Percentiles rank a stretch among this genome's conserved stretches.
Evolutionary conservation across 2,888 invertebrate genomes (phyloP).

Genomic region (Mimumesa dahlbomi): DNA sequence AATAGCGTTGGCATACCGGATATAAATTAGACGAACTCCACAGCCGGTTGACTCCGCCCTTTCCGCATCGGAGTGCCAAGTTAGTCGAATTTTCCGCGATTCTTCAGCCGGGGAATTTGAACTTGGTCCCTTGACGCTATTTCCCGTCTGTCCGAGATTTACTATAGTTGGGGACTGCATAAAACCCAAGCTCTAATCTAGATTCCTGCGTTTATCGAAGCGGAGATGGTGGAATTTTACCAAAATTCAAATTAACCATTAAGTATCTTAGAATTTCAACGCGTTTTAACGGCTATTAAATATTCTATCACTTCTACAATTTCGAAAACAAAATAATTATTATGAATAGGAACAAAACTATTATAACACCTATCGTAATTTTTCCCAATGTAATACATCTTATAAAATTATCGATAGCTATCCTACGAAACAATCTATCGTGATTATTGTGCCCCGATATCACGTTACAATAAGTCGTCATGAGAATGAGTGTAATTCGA

Average conservation of each 20-base stretch:
- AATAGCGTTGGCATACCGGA: slow-evolving; percentile 53
- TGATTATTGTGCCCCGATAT: background rate
- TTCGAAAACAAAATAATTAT: too few species aligned
- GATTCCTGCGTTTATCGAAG: slow-evolving; percentile 30
- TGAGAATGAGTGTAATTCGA: background rate
- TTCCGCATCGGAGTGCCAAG: slow-evolving; percentile 69
- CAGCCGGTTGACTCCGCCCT: slow-evolving; percentile 65
- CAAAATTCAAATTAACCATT: too few species aligned
- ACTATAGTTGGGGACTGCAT: slow-evolving; percentile 33
- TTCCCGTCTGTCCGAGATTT: slow-evolving; percentile 55
- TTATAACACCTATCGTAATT: too few species aligned
- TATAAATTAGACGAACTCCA: slow-evolving; percentile 67
- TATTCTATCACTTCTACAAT: too few species aligned
- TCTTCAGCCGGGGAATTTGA: slow-evolving; percentile 63
- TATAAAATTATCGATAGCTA: background rate
- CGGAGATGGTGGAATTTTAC: slow-evolving; percentile 16
- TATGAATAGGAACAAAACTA: too few species aligned
- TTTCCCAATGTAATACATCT: background rate
- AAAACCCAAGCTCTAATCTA: slow-evolving; percentile 40
- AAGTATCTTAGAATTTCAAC: too few species aligned
- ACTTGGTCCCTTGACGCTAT: slow-evolving; percentile 55
- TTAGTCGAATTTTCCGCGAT: slow-evolving; percentile 68
- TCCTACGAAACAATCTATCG: background rate
- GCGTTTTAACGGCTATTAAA: background rate
- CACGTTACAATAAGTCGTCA: background rate